Conservation (phyloP, 1,140 invertebrate species). For the Orius insidiosus region DNA sequence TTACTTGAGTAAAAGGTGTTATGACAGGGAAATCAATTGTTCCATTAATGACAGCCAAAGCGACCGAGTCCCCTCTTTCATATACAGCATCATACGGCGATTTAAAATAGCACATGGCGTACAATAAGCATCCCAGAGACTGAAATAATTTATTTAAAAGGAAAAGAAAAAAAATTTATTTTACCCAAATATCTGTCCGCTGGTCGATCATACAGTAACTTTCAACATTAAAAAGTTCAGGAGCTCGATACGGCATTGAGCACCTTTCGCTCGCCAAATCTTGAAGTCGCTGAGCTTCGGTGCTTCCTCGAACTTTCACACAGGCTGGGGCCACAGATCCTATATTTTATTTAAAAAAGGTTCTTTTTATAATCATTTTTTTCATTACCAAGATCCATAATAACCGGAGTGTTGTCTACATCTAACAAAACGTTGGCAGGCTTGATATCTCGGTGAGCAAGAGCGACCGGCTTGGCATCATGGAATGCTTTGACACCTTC, state of each 20-base stretch:
- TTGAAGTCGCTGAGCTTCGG: conserved; percentile 56
- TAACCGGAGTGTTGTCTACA: conserved; percentile 49
- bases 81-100: conserved; percentile 74
- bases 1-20: conserved; percentile 44
- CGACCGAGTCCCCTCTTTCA: conserved; percentile 72
- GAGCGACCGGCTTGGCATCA: conserved; percentile 46
- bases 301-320: conserved; percentile 50
- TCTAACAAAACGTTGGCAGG: conserved; percentile 64
- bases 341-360: too few species aligned
- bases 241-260: conserved; percentile 74
- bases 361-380: too few species aligned
- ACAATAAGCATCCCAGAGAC: conserved; percentile 73
- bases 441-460: conserved; percentile 72
- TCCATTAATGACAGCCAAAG: conserved; percentile 64
- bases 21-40: conserved; percentile 54
- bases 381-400: conserved; percentile 69
- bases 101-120: conserved; percentile 69
- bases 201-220: conserved; percentile 65
- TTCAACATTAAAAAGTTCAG: conserved; percentile 75
- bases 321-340: conserved; percentile 51
- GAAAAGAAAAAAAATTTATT: not conserved
- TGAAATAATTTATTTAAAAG: conserved; percentile 24
- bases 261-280: conserved; percentile 68
- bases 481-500: conserved; percentile 60
- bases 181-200: conserved; percentile 74